Evolutionary conservation across 2,113 vertebrate species (phyloP), one percentile per base, ranked within the genome.

Genomic region (Brachypteracias leptosomus): DNA sequence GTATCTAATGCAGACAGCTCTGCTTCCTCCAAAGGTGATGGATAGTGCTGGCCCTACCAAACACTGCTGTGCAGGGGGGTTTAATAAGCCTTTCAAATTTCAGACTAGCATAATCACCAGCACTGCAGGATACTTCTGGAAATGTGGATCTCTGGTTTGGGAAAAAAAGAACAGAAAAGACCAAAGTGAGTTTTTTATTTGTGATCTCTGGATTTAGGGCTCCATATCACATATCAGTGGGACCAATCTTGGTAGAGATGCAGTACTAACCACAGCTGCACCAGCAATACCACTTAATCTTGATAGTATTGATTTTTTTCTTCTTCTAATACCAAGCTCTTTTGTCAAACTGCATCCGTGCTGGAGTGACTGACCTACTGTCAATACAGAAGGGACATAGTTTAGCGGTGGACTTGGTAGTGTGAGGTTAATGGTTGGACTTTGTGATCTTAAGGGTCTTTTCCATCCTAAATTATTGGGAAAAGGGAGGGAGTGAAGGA

Each of bases 11-110:
- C 44, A 68, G 31, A 6, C 15, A 9, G 31, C 11, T 72, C 42
- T 49, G 62, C 28, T 84, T 83, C 57, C 49, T 58, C 68, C 18
- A 2, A n/a, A 68, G 49, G 54, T 25, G 35, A 15, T 7, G 35
- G 63, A n/a, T 1, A 4, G 11, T 46, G 33, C 1, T 0, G 4
- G 28, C 66, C 57, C 40, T 42, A 38, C 25, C 51, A 54, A 47
- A 49, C 13, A 11, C 22, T 79, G 16, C 24, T 66, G 74, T 25
- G 8, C 40, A 28, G 26, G 36, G 16, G 10, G 44, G 44, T 28
- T 29, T n/a, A 67, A 71, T 10, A 47, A 49, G 6, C 31, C 24
- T 59, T 46, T 85, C 9, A 24, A 13, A n/a, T 44, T 88, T 54
- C 8, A 33, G 28, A 49, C 28, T 5, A 46, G 35, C 38, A 55